phyloP scores from a whole-genome alignment of 2,888 invertebrate genomes.

The Teinopalpus imperialis region DNA sequence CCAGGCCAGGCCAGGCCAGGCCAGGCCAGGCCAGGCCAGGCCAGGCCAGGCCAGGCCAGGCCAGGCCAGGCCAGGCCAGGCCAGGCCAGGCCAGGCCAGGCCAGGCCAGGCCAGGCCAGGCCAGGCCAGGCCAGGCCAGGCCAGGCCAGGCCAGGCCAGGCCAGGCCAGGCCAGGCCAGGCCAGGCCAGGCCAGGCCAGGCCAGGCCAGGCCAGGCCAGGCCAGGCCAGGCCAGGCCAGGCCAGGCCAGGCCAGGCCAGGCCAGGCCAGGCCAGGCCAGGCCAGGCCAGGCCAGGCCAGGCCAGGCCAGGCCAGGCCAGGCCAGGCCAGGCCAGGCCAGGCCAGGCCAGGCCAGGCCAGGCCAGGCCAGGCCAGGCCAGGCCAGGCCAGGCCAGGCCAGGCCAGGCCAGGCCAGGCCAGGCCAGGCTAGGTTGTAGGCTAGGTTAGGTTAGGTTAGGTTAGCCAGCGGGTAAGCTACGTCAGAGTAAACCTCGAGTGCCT shows the following conservation, averaged over 20 bases:
- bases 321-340: slow-evolving; percentile 12
- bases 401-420: slow-evolving; percentile 24
- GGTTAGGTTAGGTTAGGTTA: no score
- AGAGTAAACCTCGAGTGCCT: no score
- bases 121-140: slow-evolving; percentile 24
- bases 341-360: slow-evolving; percentile 21
- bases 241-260: slow-evolving; percentile 11
- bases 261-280: slow-evolving; percentile 13
- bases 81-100: no score
- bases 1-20: no score
- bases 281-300: slow-evolving; percentile 6
- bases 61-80: no score
- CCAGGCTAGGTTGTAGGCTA: no score
- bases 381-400: slow-evolving; percentile 24
- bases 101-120: no score
- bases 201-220: slow-evolving; percentile 22
- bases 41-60: no score
- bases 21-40: no score
- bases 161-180: slow-evolving; percentile 24
- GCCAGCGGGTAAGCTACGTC: slow-evolving; percentile 21
- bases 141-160: slow-evolving; percentile 23
- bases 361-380: slow-evolving; percentile 24
- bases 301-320: slow-evolving; percentile 7
- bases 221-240: slow-evolving; percentile 13
- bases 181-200: slow-evolving; percentile 15